Evolutionary conservation across 2,888 invertebrate genomes (phyloP), one percentile per base, ranked within the genome.

Genomic region (Octodonta nipae): DNA sequence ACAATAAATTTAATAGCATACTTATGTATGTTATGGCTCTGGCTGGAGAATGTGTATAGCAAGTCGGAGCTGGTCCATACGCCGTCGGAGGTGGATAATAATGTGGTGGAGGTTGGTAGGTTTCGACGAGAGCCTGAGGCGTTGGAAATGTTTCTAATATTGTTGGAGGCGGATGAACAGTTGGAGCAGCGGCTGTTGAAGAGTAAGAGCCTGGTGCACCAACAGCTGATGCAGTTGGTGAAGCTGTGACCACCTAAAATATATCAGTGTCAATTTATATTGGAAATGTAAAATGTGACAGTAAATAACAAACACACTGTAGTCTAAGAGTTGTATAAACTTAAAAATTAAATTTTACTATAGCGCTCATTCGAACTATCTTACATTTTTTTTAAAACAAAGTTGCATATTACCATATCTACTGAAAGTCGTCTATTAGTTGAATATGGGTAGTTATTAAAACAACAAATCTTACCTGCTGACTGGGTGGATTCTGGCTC

Each of bases 1-100:
- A n/a, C n/a, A n/a, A n/a, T n/a, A n/a, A n/a, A n/a, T n/a, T n/a
- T n/a, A n/a, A n/a, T n/a, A n/a, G n/a, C 71, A 67, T 51, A 75
- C 75, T 74, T 57, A 75, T 69, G 58, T 70, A 75, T 34, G 73
- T 70, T 60, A 75, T 66, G 32, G 61, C 56, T 56, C 75, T 68
- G 56, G 75, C 67, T 46, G 82, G 70, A 40, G 73, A 63, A 49
- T 67, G 67, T 13, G 64, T 54, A 48, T 72, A 73, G 53, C 72
- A 73, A 42, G 67, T 10, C 17, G 66, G 66, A 31, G 68, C 67
- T 29, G 58, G 54, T 16, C 54, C 51, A 44, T 69, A 70, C 15
- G 66, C 63, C 13, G 35, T 32, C 13, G 11, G 11, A 1, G 46
- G 36, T 25, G 68, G 65, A 61, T 73, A 73, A 50, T 72, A 73